Percentiles rank a stretch among this genome's conserved stretches.
phyloP scores from a whole-genome alignment of 2,888 invertebrate species.

The Tetrapedia diversipes region DNA sequence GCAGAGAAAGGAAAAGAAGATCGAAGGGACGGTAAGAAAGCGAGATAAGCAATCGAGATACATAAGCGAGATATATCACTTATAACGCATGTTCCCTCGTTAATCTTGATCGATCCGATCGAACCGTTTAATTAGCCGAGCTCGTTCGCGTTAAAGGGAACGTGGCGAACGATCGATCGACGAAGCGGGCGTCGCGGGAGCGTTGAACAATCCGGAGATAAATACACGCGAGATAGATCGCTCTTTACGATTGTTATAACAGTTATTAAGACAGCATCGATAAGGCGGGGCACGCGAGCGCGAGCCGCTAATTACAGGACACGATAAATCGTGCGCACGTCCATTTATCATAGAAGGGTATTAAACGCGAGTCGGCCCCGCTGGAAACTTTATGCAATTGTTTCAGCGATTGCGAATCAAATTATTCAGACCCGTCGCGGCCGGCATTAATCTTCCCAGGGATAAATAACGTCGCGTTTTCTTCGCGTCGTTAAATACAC shows the following conservation, averaged over 20 bases:
- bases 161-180: conserved; percentile 21
- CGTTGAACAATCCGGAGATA: conserved; percentile 27
- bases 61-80: background rate
- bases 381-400: conserved; percentile 26
- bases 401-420: conserved; percentile 24
- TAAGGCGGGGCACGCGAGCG: conserved; percentile 40
- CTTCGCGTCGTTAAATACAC: conserved; percentile 5
- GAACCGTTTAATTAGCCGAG: conserved; percentile 23
- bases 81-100: background rate
- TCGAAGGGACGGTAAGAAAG: background rate
- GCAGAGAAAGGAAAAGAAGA: too few species aligned
- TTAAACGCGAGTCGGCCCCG: conserved; percentile 15
- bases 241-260: conserved; percentile 37
- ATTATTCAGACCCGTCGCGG: conserved; percentile 8
- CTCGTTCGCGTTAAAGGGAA: conserved; percentile 15
- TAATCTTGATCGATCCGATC: background rate
- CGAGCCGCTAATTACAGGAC: conserved; percentile 33
- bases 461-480: too few species aligned
- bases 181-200: conserved; percentile 1
- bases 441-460: too few species aligned
- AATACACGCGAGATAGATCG: conserved; percentile 42
- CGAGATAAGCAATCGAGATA: background rate
- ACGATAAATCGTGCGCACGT: conserved; percentile 38
- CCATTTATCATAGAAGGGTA: conserved; percentile 36
- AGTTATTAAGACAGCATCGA: conserved; percentile 48